Conservation (phyloP, 2,113 vertebrate genomes). For the Prietella phreatophila region DNA sequence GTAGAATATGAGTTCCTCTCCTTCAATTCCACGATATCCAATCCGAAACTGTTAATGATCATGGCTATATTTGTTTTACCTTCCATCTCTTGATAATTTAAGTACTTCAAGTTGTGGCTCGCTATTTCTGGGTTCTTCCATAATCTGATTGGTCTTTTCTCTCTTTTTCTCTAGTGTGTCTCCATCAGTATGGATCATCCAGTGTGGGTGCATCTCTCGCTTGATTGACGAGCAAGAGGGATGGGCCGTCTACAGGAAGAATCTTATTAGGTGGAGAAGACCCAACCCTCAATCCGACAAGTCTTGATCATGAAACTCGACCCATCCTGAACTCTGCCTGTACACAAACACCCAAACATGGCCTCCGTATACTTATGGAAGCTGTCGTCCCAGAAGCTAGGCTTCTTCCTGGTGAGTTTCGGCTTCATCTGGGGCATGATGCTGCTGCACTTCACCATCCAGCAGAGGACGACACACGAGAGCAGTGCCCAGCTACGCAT, state of each 20-base stretch:
- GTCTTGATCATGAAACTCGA: conserved; percentile 34
- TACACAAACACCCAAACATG: conserved; percentile 19
- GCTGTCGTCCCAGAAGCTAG: conserved; percentile 96
- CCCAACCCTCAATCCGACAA: not conserved
- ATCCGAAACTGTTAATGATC: not conserved
- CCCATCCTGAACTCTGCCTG: conserved; percentile 27
- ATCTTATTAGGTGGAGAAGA: not conserved
- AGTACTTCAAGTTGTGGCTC: not conserved
- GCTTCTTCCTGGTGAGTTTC: conserved; percentile 96
- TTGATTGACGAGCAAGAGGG: not conserved
- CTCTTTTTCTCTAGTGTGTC: not conserved
- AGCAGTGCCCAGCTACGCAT: conserved; percentile 90
- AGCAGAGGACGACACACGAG: conserved; percentile 91
- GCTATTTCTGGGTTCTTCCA: not conserved
- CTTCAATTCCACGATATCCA: not conserved
- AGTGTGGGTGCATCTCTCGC: not conserved
- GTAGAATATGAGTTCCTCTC: not conserved
- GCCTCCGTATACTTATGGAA: conserved; percentile 82
- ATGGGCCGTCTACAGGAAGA: conserved; percentile 27
- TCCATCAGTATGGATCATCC: conserved; percentile 14
- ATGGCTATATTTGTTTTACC: not conserved
- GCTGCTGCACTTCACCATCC: conserved; percentile 98
- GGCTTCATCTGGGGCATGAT: conserved; percentile 99
- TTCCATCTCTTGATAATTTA: not conserved
- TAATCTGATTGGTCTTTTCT: not conserved